Evolutionary conservation across 1,140 invertebrate species (phyloP), one percentile per base, ranked within the genome.

Genomic region (Pemphigus obesinymphae): DNA sequence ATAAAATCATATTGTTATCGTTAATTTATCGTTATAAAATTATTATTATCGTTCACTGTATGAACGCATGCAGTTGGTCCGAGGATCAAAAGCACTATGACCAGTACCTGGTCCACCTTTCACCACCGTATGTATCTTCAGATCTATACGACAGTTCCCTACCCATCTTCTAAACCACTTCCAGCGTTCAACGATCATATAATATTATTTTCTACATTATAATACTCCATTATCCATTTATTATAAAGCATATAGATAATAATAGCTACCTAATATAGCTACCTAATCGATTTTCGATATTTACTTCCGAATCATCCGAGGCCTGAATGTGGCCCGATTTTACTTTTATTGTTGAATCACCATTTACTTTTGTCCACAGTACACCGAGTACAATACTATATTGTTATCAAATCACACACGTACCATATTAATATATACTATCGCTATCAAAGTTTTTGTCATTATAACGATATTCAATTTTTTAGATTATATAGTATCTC

Each of bases 1-100:
- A 61, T 31, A 80, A 63, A 13, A 80, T 61, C 37, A 26, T 58
- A 6, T 20, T 61, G n/a, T n/a, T 50, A 45, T n/a, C n/a, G n/a
- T n/a, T n/a, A n/a, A n/a, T n/a, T 61, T 61, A 31, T 29, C 7
- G n/a, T 43, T 55, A 40, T 76, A 58, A 40, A 63, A 61, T n/a
- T n/a, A n/a, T n/a, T n/a, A n/a, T n/a, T n/a, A n/a, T n/a, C n/a
- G n/a, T n/a, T n/a, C n/a, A n/a, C n/a, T n/a, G n/a, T n/a, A n/a
- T n/a, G n/a, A n/a, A n/a, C n/a, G n/a, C 76, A 61, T 63, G 53
- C 29, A 61, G 55, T 63, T 80, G 15, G 55, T 40, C 48, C 55
- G 76, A 45, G n/a, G 29, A 37, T 80, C 76, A 58, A 80, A 80
- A 63, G 53, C 23, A 43, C n/a, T 80, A 63, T 80, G 76, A 31